Percentiles rank a stretch among this genome's conserved stretches.
These are phyloP conservation scores for Anolis apletophallus DNA, from an alignment of 2,797 vertebrate genomes.

Conservation along the genomic window DNA sequence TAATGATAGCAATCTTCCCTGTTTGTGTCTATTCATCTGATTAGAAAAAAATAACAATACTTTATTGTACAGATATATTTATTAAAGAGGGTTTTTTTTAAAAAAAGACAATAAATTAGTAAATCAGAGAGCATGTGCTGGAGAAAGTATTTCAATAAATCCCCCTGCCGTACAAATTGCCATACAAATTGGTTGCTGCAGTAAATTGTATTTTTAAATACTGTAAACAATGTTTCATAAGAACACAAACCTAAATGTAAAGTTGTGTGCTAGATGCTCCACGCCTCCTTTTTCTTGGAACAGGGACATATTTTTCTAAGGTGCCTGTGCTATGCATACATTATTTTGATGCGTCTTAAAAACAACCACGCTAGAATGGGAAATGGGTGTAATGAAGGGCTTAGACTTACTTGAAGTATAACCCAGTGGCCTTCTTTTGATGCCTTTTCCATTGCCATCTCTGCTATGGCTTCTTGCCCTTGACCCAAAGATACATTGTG, in stretches of 20 bases:
- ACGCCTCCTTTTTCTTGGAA: constrained; percentile 20
- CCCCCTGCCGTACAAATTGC: constrained; percentile 61
- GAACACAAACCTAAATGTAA: constrained; percentile 50
- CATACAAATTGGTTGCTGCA: constrained; percentile 52
- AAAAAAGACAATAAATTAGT: constrained; percentile 80
- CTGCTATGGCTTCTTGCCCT: constrained; percentile 88
- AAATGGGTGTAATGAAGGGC: constrained; percentile 73
- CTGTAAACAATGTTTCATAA: constrained; percentile 49
- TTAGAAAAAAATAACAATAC: constrained; percentile 79
- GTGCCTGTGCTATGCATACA: constrained; percentile 73
- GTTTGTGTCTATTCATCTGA: constrained; percentile 81
- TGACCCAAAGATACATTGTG: constrained; percentile 86
- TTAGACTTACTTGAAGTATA: constrained; percentile 85
- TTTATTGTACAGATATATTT: constrained; percentile 80
- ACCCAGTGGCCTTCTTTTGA: constrained; percentile 92
- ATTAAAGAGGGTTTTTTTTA: constrained; percentile 68
- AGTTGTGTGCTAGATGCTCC: constrained; percentile 51
- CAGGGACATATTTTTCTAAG: constrained; percentile 73
- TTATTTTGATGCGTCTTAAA: constrained; percentile 73
- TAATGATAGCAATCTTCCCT: constrained; percentile 83
- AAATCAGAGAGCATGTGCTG: constrained; percentile 77
- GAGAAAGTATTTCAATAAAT: constrained; percentile 73
- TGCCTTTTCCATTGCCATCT: constrained; percentile 85
- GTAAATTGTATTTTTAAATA: constrained; percentile 67
- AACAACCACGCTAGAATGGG: constrained; percentile 56